Conservation (phyloP, 2,888 invertebrate genomes). For the Enchytraeus crypticus region DNA sequence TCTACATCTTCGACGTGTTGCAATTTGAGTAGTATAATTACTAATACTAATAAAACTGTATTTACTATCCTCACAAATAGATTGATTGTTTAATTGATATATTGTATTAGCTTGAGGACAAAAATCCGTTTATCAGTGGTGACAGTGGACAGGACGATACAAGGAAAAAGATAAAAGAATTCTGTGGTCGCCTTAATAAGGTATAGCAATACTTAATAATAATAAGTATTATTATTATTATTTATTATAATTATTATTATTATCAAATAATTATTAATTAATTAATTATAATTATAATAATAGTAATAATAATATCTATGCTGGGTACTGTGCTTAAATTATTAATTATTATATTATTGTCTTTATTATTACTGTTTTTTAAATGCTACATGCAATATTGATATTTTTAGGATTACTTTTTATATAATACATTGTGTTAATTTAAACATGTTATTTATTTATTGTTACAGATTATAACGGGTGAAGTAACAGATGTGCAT, state of each 20-base stretch:
- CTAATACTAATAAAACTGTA: too few species aligned
- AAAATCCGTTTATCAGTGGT: slow-evolving; percentile 60
- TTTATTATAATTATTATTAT: background rate
- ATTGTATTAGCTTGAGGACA: slow-evolving; percentile 54
- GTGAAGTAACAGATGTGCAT: slow-evolving; percentile 58
- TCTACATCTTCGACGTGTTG: background rate
- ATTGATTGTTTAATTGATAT: background rate
- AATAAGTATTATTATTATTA: background rate
- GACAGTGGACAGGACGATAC: slow-evolving; percentile 56
- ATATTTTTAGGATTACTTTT: background rate
- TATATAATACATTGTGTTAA: background rate
- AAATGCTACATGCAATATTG: background rate
- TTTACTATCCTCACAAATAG: too few species aligned
- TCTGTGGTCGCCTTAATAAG: slow-evolving; percentile 61
- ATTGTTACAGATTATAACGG: slow-evolving; percentile 53
- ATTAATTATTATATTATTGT: background rate
- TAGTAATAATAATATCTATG: too few species aligned
- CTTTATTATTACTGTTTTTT: background rate
- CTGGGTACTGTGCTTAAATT: background rate
- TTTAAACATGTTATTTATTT: slow-evolving; percentile 2
- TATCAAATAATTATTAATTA: background rate
- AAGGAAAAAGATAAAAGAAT: slow-evolving; percentile 54
- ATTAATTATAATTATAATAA: too few species aligned
- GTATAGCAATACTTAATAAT: too few species aligned
- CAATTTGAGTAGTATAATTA: background rate